phyloP scores from a whole-genome alignment of 2,888 invertebrate species.

The Agrilus mali region DNA sequence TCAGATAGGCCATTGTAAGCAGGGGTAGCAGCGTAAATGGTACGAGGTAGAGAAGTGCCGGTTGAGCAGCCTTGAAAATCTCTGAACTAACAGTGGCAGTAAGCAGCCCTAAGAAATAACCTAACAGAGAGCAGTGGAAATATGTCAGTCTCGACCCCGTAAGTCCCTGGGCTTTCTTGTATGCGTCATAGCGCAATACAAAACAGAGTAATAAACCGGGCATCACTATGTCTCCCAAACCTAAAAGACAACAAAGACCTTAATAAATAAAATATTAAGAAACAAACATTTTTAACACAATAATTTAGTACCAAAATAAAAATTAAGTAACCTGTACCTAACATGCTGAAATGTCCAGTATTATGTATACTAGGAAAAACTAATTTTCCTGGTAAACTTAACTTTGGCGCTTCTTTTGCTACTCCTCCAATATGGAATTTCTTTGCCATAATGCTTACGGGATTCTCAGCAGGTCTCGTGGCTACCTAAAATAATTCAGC shows the following conservation, averaged over 20 bases:
- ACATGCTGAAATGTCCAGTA: slow-evolving; percentile 94
- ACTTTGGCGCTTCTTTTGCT: slow-evolving; percentile 84
- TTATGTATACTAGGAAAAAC: slow-evolving; percentile 97
- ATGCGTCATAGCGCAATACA: slow-evolving; percentile 93
- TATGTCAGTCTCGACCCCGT: slow-evolving; percentile 59
- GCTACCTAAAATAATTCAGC: slow-evolving; percentile 39
- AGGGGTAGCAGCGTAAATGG: slow-evolving; percentile 94
- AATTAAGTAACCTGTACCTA: slow-evolving; percentile 34
- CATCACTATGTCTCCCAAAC: slow-evolving; percentile 83
- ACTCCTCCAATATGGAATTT: slow-evolving; percentile 85
- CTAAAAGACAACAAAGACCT: slow-evolving; percentile 13
- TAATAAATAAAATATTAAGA: too few relatives aligned
- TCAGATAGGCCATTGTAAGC: slow-evolving; percentile 94
- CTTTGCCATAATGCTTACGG: slow-evolving; percentile 85
- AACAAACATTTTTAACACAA: too few relatives aligned
- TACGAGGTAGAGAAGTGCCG: slow-evolving; percentile 91
- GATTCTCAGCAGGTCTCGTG: slow-evolving; percentile 79
- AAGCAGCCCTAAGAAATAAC: slow-evolving; percentile 88
- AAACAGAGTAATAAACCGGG: slow-evolving; percentile 91
- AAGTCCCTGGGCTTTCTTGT: slow-evolving; percentile 76
- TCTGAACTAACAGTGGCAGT: slow-evolving; percentile 96
- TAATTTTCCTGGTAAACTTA: slow-evolving; percentile 91
- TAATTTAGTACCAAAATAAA: too few relatives aligned
- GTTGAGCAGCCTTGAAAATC: slow-evolving; percentile 96
- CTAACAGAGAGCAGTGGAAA: slow-evolving; percentile 96